Base-by-base conservation (phyloP, 2,113 vertebrate genomes). In the Sciurus niger region DNA sequence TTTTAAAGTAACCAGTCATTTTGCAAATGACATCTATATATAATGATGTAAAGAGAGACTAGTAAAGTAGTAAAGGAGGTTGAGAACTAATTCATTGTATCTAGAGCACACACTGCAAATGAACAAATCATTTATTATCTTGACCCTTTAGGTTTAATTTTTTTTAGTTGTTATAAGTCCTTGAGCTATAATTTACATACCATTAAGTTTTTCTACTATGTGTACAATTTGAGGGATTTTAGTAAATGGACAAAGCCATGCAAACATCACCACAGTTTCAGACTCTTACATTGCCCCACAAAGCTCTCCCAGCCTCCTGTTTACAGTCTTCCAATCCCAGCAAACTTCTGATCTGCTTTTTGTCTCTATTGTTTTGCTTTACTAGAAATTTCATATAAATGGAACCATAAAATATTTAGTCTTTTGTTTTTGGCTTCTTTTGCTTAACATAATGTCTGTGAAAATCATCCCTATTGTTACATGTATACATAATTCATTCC, bases 281-380 rank as follows among this genome's bases (percentile, higher is more conserved):
- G 51, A 84, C 17, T 4, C 3, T 2, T 65, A 43, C 13, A 7
- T 12, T 4, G 6, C 30, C 30, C 51, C 67, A 18, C n/a, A 4
- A 16, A 72, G 13, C 58, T 4, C 30, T 14, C 79, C 48, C 58
- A 0, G 0, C 63, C 11, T 65, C 63, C 11, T 70, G 4, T 24
- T 6, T 46, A 22, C 6, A 95, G 60, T 46, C 55, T 22, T 6
- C 10, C 30, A 55, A 11, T 8, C 37, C 46, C 43, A n/a, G 53
- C 8, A 76, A 74, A 48, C 4, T 22, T 84, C 48, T 4, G 34
- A 22, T 80, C 78, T 76, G 32, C 63, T 93, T 84, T 96, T 51
- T 4, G 28, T 86, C 78, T 65, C 93, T 76, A n/a, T 37, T 48
- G 63, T 77, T 93, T 76, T 79, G 48, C 79, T 95, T 89, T 90